Evolutionary conservation across 2,888 invertebrate genomes (phyloP), one percentile per base, ranked within the genome.

Genomic region (Ctena decussata): DNA sequence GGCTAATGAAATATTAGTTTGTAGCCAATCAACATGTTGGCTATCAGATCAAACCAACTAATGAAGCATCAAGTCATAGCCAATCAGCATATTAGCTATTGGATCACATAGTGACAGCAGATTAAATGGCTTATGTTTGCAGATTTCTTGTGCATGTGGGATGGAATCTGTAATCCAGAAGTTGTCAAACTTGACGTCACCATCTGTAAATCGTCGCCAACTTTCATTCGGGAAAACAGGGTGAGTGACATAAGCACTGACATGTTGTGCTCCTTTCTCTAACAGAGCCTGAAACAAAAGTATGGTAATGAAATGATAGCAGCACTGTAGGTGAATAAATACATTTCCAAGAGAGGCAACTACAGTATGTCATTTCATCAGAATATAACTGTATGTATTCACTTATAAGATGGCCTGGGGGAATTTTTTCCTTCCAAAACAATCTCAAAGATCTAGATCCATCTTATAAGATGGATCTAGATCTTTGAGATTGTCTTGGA

Each of bases 101-200:
- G 94, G 91, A 5, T 91, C 93, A 77, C 94, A 92, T 44, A 96
- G 89, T 0, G 95, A 95, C 30, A 96, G 88, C 53, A 96, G 89
- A 82, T 93, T 91, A 87, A 96, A 96, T 3, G 96, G 96, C 11
- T 90, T 77, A 80, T 95, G 88, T 57, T 94, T 70, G 69, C 93
- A 91, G 37, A 96, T 95, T 12, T 92, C 92, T 11, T 75, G 74
- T 5, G 95, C 95, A 85, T 96, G 95, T 27, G 96, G 96, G 0
- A 96, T 85, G 3, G 95, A 95, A 83, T 96, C 95, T 0, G 96
- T 96, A 77, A 96, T 95, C 96, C 96, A 96, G 91, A 96, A 96
- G 73, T 93, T 92, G 70, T 94, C 87, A 80, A 96, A 95, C 53
- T 87, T 85, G 2, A 94, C 93, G 5, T 91, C 90, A 2, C 89